These are phyloP conservation scores for Neuroscelio doddi DNA, from an alignment of 2,888 invertebrate species.

Conservation along the genomic window DNA sequence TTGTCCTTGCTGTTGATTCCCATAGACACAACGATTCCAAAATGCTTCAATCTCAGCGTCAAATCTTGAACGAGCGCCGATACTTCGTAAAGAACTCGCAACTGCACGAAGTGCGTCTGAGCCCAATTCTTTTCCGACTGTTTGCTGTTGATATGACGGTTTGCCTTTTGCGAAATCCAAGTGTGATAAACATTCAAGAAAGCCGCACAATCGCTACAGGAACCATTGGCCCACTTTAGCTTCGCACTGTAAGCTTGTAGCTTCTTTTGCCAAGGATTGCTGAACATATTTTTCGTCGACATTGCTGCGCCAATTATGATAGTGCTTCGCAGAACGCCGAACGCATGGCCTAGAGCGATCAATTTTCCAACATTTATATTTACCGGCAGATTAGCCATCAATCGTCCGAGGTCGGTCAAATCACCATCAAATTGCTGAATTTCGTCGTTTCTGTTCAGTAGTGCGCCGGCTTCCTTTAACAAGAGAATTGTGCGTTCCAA, in stretches of 20 bases:
- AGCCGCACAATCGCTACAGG: constrained; percentile 89
- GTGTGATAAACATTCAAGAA: constrained; percentile 86
- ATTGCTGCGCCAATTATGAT: constrained; percentile 91
- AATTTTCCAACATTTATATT: constrained; percentile 88
- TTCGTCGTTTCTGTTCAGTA: constrained; percentile 77
- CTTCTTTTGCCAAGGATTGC: constrained; percentile 80
- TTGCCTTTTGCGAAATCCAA: constrained; percentile 78
- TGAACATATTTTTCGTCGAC: constrained; percentile 86
- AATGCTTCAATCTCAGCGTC: constrained; percentile 75
- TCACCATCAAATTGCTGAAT: constrained; percentile 83
- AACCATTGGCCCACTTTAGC: constrained; percentile 86
- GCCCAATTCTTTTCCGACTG: constrained; percentile 79
- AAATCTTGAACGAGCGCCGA: constrained; percentile 82
- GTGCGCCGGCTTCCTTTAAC: constrained; percentile 88
- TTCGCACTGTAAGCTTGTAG: constrained; percentile 83
- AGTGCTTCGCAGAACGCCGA: constrained; percentile 86
- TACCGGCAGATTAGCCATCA: constrained; percentile 88
- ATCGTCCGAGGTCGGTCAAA: constrained; percentile 86
- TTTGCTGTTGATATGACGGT: constrained; percentile 75
- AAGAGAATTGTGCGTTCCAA: constrained; percentile 85
- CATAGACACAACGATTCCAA: constrained; percentile 74
- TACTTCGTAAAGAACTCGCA: constrained; percentile 82
- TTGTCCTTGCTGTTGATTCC: constrained; percentile 17
- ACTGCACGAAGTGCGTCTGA: constrained; percentile 79
- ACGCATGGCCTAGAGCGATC: constrained; percentile 89